Evolutionary conservation across 2,888 invertebrate species (phyloP), one percentile per base, ranked within the genome.

Genomic region (Morpho helenor): DNA sequence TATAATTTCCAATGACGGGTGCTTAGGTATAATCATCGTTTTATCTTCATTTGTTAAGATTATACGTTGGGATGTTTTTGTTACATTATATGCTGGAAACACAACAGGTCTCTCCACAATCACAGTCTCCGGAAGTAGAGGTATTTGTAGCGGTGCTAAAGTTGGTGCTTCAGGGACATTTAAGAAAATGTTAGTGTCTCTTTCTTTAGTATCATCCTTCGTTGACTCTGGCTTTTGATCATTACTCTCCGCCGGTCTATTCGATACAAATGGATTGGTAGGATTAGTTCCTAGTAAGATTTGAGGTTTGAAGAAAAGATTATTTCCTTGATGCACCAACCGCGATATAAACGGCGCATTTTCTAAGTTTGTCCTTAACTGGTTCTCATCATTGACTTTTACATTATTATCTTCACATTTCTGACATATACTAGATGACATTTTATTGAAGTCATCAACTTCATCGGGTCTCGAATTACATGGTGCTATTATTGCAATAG

Each of bases 281-380:
- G 53, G 10, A 50, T 22, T 52, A 42, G 51, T 41, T 49, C 53
- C 57, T 45, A 60, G 39, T 47, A 68, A 65, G 47, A 67, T 54
- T 58, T 61, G 63, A 49, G 79, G 76, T 44, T 79, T 76, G 49
- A 77, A 77, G 59, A 72, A 78, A 43, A 77, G 67, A 59, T 79
- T 76, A 22, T 75, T 73, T 9, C 77, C 77, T 64, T 76, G 71
- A 50, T 78, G 76, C 40, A 77, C 54, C 42, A 73, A 68, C 16
- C 68, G 69, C 4, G 56, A 40, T 9, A 52, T 49, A 49, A 49
- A 71, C 62, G 55, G 68, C 60, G 43, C 66, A 60, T 7, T 67
- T 66, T 46, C 41, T 54, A 41, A 48, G 9, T 52, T 2, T 16
- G 49, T 49, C 42, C 44, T 44, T 7, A 7, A 46, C 7, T 10